Conservation (phyloP, 2,888 invertebrate species). For the Panopea generosa region DNA sequence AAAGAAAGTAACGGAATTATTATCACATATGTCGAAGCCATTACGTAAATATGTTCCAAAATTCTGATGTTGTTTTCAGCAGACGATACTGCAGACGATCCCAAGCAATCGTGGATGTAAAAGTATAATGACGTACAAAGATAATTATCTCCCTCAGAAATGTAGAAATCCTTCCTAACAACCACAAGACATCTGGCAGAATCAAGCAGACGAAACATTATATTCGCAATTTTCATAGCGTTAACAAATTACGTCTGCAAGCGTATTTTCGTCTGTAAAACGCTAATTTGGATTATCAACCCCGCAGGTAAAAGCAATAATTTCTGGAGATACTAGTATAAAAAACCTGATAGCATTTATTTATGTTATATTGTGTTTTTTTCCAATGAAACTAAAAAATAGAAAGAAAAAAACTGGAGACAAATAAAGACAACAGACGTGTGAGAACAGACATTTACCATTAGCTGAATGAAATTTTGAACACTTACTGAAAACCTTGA, state of each 20-base stretch:
- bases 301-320: too few species aligned
- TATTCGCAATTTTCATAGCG: too few species aligned
- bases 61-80: background rate
- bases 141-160: background rate
- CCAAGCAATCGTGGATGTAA: background rate
- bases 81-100: background rate
- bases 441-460: too few species aligned
- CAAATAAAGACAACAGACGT: too few species aligned
- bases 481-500: too few species aligned
- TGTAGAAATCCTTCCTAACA: constrained; percentile 4
- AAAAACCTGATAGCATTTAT: too few species aligned
- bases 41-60: constrained; percentile 2
- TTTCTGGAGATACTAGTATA: too few species aligned
- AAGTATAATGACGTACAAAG: constrained; percentile 6
- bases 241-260: constrained; percentile 9
- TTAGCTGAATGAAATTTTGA: too few species aligned
- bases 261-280: constrained; percentile 6
- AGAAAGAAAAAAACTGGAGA: too few species aligned
- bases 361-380: too few species aligned
- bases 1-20: too few species aligned
- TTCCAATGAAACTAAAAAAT: too few species aligned
- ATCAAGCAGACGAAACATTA: constrained; percentile 24
- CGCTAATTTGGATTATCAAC: background rate
- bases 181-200: constrained; percentile 33
- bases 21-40: constrained; percentile 18